phyloP scores from a whole-genome alignment of 2,888 invertebrate species.

The Eilema griseolum region DNA sequence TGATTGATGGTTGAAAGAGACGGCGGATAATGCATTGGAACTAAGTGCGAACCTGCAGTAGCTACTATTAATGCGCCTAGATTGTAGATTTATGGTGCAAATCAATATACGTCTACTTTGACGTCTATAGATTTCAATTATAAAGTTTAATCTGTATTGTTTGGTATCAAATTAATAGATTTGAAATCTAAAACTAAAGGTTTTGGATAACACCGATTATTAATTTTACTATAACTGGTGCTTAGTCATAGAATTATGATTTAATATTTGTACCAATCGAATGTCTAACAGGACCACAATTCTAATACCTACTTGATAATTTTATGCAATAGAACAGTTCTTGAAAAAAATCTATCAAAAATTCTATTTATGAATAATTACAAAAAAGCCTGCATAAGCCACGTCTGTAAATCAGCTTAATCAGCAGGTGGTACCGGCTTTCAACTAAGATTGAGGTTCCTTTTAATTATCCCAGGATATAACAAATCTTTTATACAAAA shows the following conservation, averaged over 20 bases:
- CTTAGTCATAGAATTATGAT: neutral
- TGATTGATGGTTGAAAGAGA: conserved; percentile 6
- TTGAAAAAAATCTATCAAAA: too few relatives aligned
- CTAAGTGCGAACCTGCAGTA: neutral
- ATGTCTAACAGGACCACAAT: too few relatives aligned
- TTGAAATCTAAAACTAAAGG: neutral
- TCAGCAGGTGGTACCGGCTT: too few relatives aligned
- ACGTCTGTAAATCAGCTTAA: too few relatives aligned
- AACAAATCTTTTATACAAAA: too few relatives aligned
- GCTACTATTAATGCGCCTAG: neutral
- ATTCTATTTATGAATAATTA: too few relatives aligned
- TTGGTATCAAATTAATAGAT: conserved; percentile 2
- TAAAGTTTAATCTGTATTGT: neutral
- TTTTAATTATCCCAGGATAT: too few relatives aligned
- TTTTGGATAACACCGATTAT: neutral
- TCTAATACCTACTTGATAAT: too few relatives aligned
- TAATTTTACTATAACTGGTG: neutral
- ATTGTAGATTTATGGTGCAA: conserved; percentile 6
- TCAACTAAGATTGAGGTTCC: too few relatives aligned
- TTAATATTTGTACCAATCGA: neutral
- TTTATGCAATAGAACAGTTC: too few relatives aligned
- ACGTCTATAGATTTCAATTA: neutral
- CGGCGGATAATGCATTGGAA: conserved; percentile 9
- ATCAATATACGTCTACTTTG: neutral
- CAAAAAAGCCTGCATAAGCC: too few relatives aligned